A percentile compares a stretch with the other conserved stretches of the same genome.
Conservation (phyloP, 2,113 vertebrate species). For the Gambusia holbrooki region DNA sequence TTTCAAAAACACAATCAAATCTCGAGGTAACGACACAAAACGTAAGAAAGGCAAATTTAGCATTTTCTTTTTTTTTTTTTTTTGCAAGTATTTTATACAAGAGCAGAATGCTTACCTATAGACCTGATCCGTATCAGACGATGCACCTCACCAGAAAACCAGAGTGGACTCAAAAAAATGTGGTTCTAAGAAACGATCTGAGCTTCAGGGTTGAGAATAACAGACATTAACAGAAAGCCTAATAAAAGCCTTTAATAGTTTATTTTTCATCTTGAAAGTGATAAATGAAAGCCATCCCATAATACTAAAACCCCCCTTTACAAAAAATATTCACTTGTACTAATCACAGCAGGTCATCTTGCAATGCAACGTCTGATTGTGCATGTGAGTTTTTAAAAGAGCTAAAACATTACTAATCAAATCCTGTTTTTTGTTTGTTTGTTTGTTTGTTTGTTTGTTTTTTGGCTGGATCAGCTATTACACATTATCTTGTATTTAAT, state of each 20-base stretch:
- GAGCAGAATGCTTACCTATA: background rate
- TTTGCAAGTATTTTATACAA: background rate
- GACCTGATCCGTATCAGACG: background rate
- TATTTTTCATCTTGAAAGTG: background rate
- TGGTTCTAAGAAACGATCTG: background rate
- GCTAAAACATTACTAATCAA: slow-evolving; percentile 11
- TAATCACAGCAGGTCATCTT: slow-evolving; percentile 41
- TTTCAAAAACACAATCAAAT: background rate
- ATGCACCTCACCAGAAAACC: background rate
- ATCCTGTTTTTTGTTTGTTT: background rate
- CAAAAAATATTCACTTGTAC: slow-evolving; percentile 39
- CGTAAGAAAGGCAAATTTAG: background rate
- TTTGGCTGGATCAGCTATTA: background rate
- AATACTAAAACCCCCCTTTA: slow-evolving; percentile 28
- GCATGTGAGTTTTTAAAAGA: slow-evolving; percentile 12
- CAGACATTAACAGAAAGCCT: slow-evolving; percentile 52
- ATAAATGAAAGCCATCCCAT: background rate
- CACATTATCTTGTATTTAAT: background rate
- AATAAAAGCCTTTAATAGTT: background rate
- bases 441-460: background rate
- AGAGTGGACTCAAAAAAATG: background rate
- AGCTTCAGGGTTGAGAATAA: slow-evolving; percentile 29
- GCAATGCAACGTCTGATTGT: slow-evolving; percentile 15
- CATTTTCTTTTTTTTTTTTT: no score
- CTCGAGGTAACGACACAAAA: background rate